phyloP scores from a whole-genome alignment of 2,888 invertebrate genomes.

The Tholera decimalis region DNA sequence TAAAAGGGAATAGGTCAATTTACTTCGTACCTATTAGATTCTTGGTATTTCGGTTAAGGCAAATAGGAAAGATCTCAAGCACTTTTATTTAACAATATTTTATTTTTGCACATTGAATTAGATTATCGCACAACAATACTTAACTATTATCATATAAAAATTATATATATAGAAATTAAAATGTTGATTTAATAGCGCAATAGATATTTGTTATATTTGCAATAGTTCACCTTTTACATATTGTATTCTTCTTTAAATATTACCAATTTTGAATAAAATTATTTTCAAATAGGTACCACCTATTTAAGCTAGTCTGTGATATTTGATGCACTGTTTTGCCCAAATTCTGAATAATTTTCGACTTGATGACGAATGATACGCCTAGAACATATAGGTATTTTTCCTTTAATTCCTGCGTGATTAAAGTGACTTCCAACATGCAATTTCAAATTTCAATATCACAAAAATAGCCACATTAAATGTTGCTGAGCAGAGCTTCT shows the following conservation, averaged over 20 bases:
- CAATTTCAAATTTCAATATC: not conserved
- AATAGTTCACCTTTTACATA: too few species aligned
- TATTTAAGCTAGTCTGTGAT: too few species aligned
- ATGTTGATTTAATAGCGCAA: not conserved
- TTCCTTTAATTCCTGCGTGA: too few species aligned
- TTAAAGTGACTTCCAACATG: too few species aligned
- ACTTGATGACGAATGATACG: not conserved
- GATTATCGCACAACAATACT: not conserved
- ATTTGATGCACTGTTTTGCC: not conserved
- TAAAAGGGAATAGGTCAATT: not conserved
- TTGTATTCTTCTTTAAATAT: too few species aligned
- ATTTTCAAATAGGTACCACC: too few species aligned
- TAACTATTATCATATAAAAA: not conserved
- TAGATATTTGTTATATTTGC: too few species aligned
- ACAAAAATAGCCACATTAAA: too few species aligned
- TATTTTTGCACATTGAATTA: not conserved
- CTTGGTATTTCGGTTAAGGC: not conserved
- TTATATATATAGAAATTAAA: not conserved
- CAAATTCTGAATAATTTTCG: not conserved
- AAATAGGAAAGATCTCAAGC: not conserved
- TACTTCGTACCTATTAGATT: conserved; percentile 1
- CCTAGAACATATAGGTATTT: not conserved
- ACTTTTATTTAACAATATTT: not conserved
- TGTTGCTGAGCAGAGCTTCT: too few species aligned
- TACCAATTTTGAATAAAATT: too few species aligned